These are phyloP conservation scores for Adelosebastes latens DNA, from an alignment of 2,797 vertebrate genomes.

Conservation along the genomic window DNA sequence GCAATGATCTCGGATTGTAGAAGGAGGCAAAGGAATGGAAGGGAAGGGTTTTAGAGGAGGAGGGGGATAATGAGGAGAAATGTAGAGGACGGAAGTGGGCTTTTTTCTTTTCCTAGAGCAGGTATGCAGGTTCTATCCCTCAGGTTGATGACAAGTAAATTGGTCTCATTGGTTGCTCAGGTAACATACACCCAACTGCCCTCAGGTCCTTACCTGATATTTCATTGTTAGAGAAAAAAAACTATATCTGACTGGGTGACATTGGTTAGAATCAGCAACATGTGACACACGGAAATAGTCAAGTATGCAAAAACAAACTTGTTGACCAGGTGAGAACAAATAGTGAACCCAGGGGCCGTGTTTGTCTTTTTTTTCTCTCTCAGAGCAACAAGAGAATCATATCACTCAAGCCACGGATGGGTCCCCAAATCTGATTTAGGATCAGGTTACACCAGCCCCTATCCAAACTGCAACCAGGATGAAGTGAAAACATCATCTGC, in stretches of 20 bases:
- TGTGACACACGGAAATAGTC: conserved; percentile 22
- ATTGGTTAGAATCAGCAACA: conserved; percentile 17
- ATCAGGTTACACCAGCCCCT: conserved; percentile 63
- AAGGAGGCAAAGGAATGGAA: conserved; percentile 22
- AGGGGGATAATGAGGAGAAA: conserved; percentile 48
- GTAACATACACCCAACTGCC: conserved; percentile 74
- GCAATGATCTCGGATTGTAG: conserved; percentile 41
- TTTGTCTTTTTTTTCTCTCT: conserved; percentile 21
- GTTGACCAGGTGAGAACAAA: conserved; percentile 43
- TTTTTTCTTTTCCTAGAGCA: conserved; percentile 41
- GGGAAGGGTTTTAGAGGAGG: neutral
- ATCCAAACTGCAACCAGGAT: conserved; percentile 42
- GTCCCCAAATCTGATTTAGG: conserved; percentile 55
- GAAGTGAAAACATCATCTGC: conserved; percentile 35
- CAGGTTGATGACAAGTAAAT: conserved; percentile 81
- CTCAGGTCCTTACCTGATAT: conserved; percentile 64
- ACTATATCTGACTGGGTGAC: conserved; percentile 24
- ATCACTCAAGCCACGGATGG: conserved; percentile 37
- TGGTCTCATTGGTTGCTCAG: conserved; percentile 73
- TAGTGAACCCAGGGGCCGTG: conserved; percentile 10
- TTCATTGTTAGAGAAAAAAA: conserved; percentile 58
- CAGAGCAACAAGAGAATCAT: conserved; percentile 23
- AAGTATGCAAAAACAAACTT: conserved; percentile 49
- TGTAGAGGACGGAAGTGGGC: conserved; percentile 57
- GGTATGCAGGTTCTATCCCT: conserved; percentile 72